A percentile compares a stretch with the other conserved stretches of the same genome.
Conservation (phyloP, 2,113 vertebrate species). For the Acanthisitta chloris region DNA sequence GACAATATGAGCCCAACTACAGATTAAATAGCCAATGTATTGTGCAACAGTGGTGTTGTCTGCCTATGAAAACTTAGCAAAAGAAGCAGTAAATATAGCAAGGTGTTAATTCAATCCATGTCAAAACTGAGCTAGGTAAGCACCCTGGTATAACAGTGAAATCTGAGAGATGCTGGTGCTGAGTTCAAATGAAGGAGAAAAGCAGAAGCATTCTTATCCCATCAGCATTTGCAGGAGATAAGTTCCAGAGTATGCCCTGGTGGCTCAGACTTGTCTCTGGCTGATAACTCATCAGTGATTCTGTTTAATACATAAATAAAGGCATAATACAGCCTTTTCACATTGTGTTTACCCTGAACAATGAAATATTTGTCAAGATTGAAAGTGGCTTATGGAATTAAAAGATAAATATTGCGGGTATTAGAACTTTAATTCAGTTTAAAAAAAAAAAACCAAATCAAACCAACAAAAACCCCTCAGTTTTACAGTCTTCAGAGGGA, state of each 20-base stretch:
- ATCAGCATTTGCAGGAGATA: background rate
- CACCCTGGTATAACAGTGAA: background rate
- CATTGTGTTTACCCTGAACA: background rate
- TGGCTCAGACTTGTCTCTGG: background rate
- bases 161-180: background rate
- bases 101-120: background rate
- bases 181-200: background rate
- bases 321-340: background rate
- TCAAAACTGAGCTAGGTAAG: background rate
- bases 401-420: background rate
- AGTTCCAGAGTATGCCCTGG: background rate
- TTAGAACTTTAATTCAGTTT: background rate
- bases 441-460: background rate
- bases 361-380: background rate
- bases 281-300: background rate
- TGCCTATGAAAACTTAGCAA: background rate
- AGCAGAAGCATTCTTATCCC: background rate
- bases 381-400: background rate
- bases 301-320: background rate
- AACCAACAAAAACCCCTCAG: background rate
- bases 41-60: background rate
- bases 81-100: background rate
- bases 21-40: background rate
- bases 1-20: background rate
- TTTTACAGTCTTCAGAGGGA: background rate